phyloP scores from a whole-genome alignment of 2,113 vertebrate species.

The Oncorhynchus kisutch region DNA sequence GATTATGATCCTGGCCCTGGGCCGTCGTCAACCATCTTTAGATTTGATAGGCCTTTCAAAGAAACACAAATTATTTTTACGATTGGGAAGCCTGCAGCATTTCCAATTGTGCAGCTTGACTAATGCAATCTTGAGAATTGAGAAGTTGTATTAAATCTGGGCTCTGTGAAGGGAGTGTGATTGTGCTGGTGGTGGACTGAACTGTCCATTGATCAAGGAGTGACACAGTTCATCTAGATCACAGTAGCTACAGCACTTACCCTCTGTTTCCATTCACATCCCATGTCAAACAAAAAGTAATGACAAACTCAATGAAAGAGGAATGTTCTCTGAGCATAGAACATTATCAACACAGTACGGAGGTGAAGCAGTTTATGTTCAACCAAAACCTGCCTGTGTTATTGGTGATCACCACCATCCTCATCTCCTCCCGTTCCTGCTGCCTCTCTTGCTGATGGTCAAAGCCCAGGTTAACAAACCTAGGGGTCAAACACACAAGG shows the following conservation, averaged over 20 bases:
- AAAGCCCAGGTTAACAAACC: slow-evolving; percentile 86
- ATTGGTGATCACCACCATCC: slow-evolving; percentile 84
- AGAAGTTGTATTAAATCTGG: too few relatives aligned
- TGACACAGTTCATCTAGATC: neutral
- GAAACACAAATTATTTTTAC: too few relatives aligned
- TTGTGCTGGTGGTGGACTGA: neutral
- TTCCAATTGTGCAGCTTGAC: too few relatives aligned
- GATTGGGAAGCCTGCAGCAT: too few relatives aligned
- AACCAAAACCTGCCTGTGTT: slow-evolving; percentile 75
- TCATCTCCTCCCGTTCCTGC: slow-evolving; percentile 56
- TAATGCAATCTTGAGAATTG: too few relatives aligned
- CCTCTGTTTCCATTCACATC: slow-evolving; percentile 41
- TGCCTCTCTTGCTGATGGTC: slow-evolving; percentile 70
- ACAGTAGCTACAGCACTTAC: slow-evolving; percentile 43
- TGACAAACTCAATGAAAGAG: slow-evolving; percentile 25
- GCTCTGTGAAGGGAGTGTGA: neutral
- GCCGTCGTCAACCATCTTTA: too few relatives aligned
- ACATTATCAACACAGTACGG: neutral
- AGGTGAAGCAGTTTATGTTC: neutral
- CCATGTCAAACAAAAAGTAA: neutral
- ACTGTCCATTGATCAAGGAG: neutral
- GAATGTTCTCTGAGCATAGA: neutral
- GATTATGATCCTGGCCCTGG: too few relatives aligned
- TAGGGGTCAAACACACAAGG: slow-evolving; percentile 42
- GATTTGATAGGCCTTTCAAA: too few relatives aligned